Conservation (phyloP, 1,140 invertebrate genomes). For the Micrasema longulum region DNA sequence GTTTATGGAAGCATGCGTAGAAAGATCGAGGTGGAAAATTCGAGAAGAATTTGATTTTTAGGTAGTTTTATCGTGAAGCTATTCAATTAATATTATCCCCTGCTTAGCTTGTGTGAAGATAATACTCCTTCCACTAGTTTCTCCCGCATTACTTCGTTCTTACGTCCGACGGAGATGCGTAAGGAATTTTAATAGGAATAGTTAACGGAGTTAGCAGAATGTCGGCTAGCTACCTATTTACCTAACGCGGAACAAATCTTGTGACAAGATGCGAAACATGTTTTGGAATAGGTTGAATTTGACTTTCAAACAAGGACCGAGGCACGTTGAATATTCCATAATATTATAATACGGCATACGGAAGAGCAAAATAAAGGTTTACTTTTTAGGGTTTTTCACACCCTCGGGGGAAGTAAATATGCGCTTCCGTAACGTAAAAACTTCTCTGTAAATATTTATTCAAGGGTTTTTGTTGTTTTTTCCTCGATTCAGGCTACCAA, state of each 20-base stretch:
- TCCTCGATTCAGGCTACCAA: too few species aligned
- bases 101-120: background rate
- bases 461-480: too few species aligned
- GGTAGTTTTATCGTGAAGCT: background rate
- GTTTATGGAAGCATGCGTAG: conserved; percentile 4
- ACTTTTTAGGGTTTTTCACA: background rate
- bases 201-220: conserved; percentile 5
- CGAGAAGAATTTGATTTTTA: background rate
- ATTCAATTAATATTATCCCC: conserved; percentile 4
- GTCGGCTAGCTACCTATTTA: background rate
- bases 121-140: background rate
- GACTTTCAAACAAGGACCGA: background rate
- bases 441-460: too few species aligned
- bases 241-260: background rate
- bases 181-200: conserved; percentile 34
- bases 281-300: background rate
- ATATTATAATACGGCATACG: background rate
- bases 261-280: background rate
- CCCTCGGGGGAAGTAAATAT: background rate
- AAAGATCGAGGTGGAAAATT: background rate
- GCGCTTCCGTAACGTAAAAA: too few species aligned
- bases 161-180: conserved; percentile 16
- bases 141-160: background rate
- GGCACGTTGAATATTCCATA: background rate
- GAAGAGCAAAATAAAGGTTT: background rate